These are phyloP conservation scores for Gymnoscopelus braueri DNA, from an alignment of 2,797 vertebrate genomes.

Conservation along the genomic window DNA sequence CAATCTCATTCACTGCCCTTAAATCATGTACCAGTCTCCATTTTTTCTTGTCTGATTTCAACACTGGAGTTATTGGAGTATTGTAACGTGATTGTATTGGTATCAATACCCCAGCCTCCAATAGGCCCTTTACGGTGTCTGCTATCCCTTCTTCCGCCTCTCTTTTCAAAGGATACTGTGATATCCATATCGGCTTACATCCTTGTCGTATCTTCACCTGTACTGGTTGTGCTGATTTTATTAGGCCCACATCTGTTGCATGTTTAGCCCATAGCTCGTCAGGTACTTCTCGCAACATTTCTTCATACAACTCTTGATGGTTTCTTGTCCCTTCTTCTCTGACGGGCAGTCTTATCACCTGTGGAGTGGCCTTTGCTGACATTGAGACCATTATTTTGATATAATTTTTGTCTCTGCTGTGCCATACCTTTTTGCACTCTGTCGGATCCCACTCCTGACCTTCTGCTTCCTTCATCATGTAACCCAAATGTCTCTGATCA, in stretches of 20 bases:
- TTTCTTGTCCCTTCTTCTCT: no score
- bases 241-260: not conserved
- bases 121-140: not conserved
- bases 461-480: not conserved
- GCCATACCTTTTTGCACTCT: not conserved
- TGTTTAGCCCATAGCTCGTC: not conserved
- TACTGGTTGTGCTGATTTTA: not conserved
- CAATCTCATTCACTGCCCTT: not conserved
- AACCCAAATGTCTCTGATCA: not conserved
- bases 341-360: not conserved
- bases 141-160: not conserved
- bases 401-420: not conserved
- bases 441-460: not conserved
- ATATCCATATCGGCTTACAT: no score
- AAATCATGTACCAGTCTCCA: conserved; percentile 26
- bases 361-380: not conserved
- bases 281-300: not conserved
- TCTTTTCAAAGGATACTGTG: not conserved
- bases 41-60: no score
- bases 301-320: no score
- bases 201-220: not conserved
- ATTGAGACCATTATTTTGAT: not conserved
- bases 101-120: conserved; percentile 2
- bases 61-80: not conserved
- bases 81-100: conserved; percentile 14